Percentiles rank a stretch among this genome's conserved stretches.
phyloP scores from a whole-genome alignment of 2,888 invertebrate species.

The Dryococelus australis region DNA sequence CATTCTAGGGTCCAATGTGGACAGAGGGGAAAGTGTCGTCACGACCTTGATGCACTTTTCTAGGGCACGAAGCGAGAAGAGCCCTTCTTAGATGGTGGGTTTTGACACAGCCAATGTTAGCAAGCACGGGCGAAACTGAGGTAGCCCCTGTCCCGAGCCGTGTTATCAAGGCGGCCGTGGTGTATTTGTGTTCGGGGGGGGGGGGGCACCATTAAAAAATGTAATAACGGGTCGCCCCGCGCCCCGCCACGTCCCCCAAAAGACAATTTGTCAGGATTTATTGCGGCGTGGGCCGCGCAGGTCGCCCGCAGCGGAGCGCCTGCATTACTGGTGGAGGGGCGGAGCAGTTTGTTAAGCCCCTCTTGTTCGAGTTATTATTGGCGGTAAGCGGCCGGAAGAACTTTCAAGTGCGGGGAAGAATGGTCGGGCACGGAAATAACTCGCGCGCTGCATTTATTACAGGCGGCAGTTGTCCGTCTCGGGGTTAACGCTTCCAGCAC shows the following conservation, averaged over 20 bases:
- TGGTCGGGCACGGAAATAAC: not conserved
- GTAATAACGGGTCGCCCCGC: not conserved
- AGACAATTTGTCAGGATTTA: conserved; percentile 16
- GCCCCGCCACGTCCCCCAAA: not conserved
- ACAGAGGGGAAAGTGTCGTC: no score
- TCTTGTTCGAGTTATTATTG: not conserved
- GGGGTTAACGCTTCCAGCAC: no score
- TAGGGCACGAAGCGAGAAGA: no score
- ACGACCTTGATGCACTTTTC: no score
- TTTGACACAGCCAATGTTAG: no score
- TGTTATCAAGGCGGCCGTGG: not conserved
- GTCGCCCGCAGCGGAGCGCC: not conserved
- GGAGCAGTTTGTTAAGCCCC: not conserved
- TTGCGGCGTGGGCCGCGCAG: not conserved
- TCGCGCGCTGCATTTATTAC: not conserved
- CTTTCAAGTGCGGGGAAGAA: not conserved
- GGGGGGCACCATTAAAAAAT: not conserved
- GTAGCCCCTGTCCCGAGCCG: not conserved
- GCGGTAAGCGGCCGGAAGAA: not conserved
- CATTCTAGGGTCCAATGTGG: no score
- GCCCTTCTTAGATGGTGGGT: no score
- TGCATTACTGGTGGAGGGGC: not conserved
- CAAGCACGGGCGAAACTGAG: not conserved
- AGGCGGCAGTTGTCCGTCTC: not conserved
- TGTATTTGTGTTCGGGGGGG: not conserved